These are phyloP conservation scores for Drosophila mauritiana DNA, from an alignment of 1,140 invertebrate genomes.

Conservation along the genomic window DNA sequence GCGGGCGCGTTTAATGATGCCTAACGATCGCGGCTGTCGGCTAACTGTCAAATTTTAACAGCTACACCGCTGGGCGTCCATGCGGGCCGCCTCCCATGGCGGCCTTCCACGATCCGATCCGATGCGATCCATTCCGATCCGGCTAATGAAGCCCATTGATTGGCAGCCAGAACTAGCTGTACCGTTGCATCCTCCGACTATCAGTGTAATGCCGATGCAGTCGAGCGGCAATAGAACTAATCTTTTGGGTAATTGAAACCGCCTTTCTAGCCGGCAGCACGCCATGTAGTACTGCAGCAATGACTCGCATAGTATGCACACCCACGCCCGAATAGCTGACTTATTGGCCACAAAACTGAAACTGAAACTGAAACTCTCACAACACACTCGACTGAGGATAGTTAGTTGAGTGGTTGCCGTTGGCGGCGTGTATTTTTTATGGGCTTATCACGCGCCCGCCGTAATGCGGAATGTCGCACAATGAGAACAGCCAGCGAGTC, in stretches of 20 bases:
- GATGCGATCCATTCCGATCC: conserved; percentile 1
- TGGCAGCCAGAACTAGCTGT: conserved; percentile 15
- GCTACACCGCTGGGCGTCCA: conserved; percentile 53
- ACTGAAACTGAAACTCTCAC: conserved; percentile 37
- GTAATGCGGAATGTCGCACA: conserved; percentile 53
- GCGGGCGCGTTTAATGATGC: conserved; percentile 62
- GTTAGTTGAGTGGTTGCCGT: conserved; percentile 4
- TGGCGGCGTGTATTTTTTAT: conserved; percentile 35
- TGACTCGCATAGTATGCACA: not conserved
- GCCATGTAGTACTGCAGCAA: not conserved
- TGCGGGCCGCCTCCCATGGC: conserved; percentile 49
- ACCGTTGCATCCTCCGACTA: conserved; percentile 29
- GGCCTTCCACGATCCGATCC: not conserved
- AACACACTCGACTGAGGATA: conserved; percentile 12
- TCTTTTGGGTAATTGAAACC: conserved; percentile 56
- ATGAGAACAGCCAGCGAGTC: conserved; percentile 32
- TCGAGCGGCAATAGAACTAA: conserved; percentile 51
- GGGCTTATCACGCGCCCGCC: conserved; percentile 50
- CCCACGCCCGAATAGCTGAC: conserved; percentile 31
- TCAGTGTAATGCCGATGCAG: conserved; percentile 28
- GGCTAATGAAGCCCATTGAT: conserved; percentile 57
- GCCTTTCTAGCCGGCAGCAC: conserved; percentile 53
- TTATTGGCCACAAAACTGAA: conserved; percentile 53
- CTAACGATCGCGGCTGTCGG: conserved; percentile 62
- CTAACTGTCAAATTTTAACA: conserved; percentile 68